Percentiles rank a stretch among this genome's conserved stretches.
Conservation (phyloP, 2,888 invertebrate species). For the Creontiades dilutus region DNA sequence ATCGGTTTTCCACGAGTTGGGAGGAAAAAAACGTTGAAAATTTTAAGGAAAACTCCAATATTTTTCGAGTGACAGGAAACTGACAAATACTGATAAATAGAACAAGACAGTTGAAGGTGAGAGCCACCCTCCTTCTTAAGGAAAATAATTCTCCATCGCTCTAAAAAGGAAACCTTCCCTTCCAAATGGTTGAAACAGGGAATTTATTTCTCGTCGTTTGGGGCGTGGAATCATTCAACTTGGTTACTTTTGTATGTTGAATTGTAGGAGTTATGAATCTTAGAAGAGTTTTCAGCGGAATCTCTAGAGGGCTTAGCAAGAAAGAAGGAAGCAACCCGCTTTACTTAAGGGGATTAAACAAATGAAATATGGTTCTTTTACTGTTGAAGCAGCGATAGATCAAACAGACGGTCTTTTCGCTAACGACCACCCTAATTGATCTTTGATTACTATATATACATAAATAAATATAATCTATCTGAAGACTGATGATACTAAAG, state of each 20-base stretch:
- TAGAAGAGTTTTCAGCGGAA: constrained; percentile 20
- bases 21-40: too few relatives aligned
- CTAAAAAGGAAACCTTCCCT: neutral
- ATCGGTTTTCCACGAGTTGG: too few relatives aligned
- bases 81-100: constrained; percentile 64
- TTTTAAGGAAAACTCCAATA: constrained; percentile 12
- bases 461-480: too few relatives aligned
- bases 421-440: constrained; percentile 57
- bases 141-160: constrained; percentile 49
- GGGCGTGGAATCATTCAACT: constrained; percentile 64
- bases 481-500: too few relatives aligned
- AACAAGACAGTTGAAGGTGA: neutral
- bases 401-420: constrained; percentile 2
- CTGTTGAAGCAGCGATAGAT: constrained; percentile 58
- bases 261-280: constrained; percentile 67
- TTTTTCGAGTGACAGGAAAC: neutral
- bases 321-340: constrained; percentile 42
- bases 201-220: constrained; percentile 59
- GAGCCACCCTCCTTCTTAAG: constrained; percentile 8
- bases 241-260: constrained; percentile 64
- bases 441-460: constrained; percentile 43
- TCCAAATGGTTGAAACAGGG: constrained; percentile 48
- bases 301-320: constrained; percentile 33
- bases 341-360: constrained; percentile 68
- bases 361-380: constrained; percentile 66